Conservation (phyloP, 2,888 invertebrate genomes). For the Xestoiulus laeticollis region DNA sequence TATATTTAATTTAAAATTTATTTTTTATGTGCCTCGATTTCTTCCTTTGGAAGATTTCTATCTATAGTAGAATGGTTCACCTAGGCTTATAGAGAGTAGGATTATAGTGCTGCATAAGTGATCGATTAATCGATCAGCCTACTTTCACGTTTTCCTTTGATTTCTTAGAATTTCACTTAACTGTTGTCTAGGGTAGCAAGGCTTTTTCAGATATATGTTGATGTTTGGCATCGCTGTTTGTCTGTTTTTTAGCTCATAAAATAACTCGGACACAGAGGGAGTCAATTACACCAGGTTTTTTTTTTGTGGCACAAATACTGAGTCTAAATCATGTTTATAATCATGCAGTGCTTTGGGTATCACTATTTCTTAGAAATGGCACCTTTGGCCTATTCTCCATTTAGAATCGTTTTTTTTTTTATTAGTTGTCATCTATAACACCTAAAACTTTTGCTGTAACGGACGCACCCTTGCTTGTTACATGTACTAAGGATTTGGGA, state of each 20-base stretch:
- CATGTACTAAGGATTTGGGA: too few relatives aligned
- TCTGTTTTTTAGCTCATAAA: background rate
- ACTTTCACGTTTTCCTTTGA: background rate
- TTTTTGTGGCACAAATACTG: background rate
- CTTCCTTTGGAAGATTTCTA: background rate
- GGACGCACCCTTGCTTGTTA: background rate
- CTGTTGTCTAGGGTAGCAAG: background rate
- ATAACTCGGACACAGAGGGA: background rate
- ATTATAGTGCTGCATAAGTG: background rate
- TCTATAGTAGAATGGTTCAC: background rate
- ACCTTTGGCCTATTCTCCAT: background rate
- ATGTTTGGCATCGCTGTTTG: background rate
- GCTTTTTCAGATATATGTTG: background rate
- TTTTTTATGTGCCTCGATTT: background rate
- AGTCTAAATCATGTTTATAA: too few relatives aligned
- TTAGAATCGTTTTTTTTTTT: background rate
- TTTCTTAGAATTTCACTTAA: background rate
- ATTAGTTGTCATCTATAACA: background rate
- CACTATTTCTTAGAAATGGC: background rate
- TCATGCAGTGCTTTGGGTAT: background rate
- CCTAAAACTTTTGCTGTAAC: background rate
- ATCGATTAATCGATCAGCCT: conserved; percentile 23
- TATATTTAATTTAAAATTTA: background rate
- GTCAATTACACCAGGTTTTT: background rate
- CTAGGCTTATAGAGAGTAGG: too few relatives aligned